Base-by-base conservation (phyloP, 1,140 invertebrate genomes). In the Cotesia typhae region DNA sequence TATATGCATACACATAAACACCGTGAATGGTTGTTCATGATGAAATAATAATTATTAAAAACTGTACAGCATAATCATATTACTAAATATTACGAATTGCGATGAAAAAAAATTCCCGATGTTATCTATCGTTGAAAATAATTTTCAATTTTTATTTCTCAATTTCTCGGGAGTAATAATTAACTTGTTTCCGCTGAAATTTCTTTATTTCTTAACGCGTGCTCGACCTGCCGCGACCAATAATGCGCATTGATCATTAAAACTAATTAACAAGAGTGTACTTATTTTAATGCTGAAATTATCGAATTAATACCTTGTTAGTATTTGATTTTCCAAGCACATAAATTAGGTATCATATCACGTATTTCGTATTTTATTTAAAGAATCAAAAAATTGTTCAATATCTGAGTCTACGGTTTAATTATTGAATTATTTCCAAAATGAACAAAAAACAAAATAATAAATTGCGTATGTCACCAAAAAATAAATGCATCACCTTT, bases 161-260 rank as follows among this genome's bases (percentile, higher is more conserved):
- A 47, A 47, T 47, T 47, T 47, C 41, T 47, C 10, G 3, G 5
- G 17, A 55, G 10, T 17, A 55, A 55, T n/a, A 55, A 55, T 55
- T n/a, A 55, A 55, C 10, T 55, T n/a, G n/a, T 55, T 55, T 55
- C 53, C 14, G 53, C n/a, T 55, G n/a, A 14, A 17, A 55, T 55
- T 55, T 55, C 53, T 17, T 55, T 17, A 55, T 55, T 55, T 55
- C 12, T 55, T n/a, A 55, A 55, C 53, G 12, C 53, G 53, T 55
- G 53, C 12, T 9, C 53, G 53, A 55, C 53, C 53, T 55, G 53
- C 53, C 53, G 53, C 53, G 17, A 14, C 53, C 53, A 55, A n/a
- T 55, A 55, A 55, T 55, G 12, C 53, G n/a, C 53, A 55, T 55
- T 55, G n/a, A 55, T 55, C 4, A 55, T 55, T 55, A 55, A 17